phyloP scores from a whole-genome alignment of 2,113 vertebrate genomes.

The Pangasianodon gigas region DNA sequence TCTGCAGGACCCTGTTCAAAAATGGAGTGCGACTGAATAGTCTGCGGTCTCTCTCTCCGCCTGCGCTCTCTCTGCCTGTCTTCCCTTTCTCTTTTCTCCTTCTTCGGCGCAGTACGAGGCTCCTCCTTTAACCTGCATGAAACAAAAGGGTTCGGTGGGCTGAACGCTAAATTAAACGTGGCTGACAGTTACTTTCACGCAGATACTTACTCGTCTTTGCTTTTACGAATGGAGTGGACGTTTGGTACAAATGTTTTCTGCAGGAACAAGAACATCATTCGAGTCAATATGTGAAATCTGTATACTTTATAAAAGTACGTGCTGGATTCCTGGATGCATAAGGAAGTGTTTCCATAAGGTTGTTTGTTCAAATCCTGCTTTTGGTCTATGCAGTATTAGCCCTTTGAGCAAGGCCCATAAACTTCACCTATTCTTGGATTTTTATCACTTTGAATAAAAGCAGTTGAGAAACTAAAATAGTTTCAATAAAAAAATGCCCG shows the following conservation, averaged over 20 bases:
- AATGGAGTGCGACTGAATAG: constrained; percentile 78
- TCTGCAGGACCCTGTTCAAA: constrained; percentile 77
- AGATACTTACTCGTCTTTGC: constrained; percentile 74
- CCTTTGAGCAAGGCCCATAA: not conserved
- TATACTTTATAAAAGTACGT: not conserved
- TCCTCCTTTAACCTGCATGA: constrained; percentile 64
- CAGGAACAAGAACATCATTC: constrained; percentile 4
- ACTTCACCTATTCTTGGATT: not conserved
- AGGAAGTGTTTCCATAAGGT: not conserved
- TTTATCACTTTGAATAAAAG: not conserved
- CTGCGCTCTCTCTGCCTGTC: constrained; percentile 66
- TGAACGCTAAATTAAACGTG: not conserved
- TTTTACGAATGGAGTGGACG: constrained; percentile 72
- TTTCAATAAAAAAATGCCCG: not conserved
- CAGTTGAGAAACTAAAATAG: too few relatives aligned
- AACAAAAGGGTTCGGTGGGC: not conserved
- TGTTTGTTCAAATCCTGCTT: not conserved
- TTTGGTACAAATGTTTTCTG: constrained; percentile 77
- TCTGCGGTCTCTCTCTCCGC: constrained; percentile 69
- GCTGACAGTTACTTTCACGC: not conserved
- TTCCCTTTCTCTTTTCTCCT: constrained; percentile 65
- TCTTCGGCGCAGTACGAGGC: constrained; percentile 55
- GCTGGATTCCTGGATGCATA: not conserved
- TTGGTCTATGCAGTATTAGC: not conserved
- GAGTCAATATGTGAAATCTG: not conserved